Evolutionary conservation across 1,140 invertebrate species (phyloP), one percentile per base, ranked within the genome.

Genomic region (Phymastichus coffea): DNA sequence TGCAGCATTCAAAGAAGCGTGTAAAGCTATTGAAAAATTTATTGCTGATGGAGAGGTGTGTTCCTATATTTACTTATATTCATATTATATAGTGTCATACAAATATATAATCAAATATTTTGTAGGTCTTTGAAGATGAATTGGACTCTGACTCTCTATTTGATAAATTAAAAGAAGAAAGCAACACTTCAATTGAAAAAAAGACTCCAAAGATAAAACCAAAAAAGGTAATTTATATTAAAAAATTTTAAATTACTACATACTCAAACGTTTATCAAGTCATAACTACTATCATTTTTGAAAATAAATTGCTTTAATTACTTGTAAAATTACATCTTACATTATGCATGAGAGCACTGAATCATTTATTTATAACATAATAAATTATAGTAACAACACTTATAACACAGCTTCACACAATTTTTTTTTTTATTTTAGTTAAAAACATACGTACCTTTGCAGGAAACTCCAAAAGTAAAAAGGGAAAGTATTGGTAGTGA

Each of bases 21-120:
- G 94, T 61, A 84, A 86, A 64, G 88, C 92, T 63, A 95, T 95
- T 70, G 93, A 96, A 71, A 87, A 93, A 30, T 92, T 87, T 67
- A 88, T 93, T 61, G 80, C 82, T n/a, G 82, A 88, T 74, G 85
- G 86, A 63, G 82, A 86, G 76, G 88, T 84, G 75, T 79, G 78
- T 79, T 56, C 37, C 23, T 33, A 43, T 30, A 49, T 6, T 28
- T 37, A 35, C 43, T 10, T 8, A 43, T 40, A 33, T n/a, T n/a
- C n/a, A 38, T 52, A 19, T 51, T 48, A 37, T 57, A 23, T 33
- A 33, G 12, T 41, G 37, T 63, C 17, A 35, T 15, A 10, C 20
- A 25, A 12, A 38, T 40, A 7, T 23, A 37, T 48, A n/a, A n/a
- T 1, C 33, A 40, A 26, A 20, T 48, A 26, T 53, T 43, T 67